Conservation (phyloP, 1,140 invertebrate species). For the Heliconius nattereri region DNA sequence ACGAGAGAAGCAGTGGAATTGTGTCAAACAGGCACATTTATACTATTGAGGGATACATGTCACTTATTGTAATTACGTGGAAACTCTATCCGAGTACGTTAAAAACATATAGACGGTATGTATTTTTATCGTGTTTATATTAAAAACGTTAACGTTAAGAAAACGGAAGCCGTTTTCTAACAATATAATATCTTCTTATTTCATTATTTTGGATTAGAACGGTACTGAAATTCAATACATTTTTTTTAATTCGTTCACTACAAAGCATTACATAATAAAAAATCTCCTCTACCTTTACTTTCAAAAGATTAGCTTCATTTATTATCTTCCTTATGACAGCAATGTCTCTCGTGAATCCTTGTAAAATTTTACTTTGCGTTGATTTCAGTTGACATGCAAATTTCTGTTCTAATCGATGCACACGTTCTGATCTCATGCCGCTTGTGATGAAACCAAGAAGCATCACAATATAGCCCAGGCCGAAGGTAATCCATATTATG, state of each 20-base stretch:
- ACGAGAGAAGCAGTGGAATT: too few relatives aligned
- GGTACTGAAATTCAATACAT: too few relatives aligned
- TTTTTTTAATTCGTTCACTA: too few relatives aligned
- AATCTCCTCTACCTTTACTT: conserved; percentile 84
- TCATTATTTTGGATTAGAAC: too few relatives aligned
- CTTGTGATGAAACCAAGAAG: conserved; percentile 92
- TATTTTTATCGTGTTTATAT: too few relatives aligned
- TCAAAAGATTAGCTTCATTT: conserved; percentile 89
- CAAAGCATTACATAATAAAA: neutral
- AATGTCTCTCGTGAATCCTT: conserved; percentile 89
- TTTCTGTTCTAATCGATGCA: conserved; percentile 88
- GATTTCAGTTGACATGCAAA: conserved; percentile 87
- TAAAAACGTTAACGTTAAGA: too few relatives aligned
- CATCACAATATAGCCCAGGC: conserved; percentile 95
- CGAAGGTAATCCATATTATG: conserved; percentile 93
- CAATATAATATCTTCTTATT: neutral
- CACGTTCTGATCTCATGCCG: conserved; percentile 86
- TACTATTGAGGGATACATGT: too few relatives aligned
- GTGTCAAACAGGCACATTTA: too few relatives aligned
- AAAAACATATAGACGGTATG: too few relatives aligned
- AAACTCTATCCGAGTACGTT: too few relatives aligned
- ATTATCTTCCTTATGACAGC: conserved; percentile 87
- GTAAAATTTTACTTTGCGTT: conserved; percentile 89
- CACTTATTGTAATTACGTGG: too few relatives aligned
- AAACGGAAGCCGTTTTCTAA: too few relatives aligned